phyloP scores from a whole-genome alignment of 1,140 invertebrate species.

The Drosophila pectinifera region DNA sequence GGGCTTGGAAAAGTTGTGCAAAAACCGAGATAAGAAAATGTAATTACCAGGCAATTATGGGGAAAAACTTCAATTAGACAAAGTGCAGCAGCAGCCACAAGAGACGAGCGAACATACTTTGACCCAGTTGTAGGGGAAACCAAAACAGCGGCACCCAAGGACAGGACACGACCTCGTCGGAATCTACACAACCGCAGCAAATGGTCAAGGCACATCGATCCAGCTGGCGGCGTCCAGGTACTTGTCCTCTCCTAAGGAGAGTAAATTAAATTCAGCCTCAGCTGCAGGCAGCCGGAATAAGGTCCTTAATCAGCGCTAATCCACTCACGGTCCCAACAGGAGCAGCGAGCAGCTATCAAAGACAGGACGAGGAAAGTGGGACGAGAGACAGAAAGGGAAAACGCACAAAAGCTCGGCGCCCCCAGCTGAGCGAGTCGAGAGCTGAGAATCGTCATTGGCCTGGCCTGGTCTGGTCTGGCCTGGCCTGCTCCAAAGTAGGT shows the following conservation, averaged over 20 bases:
- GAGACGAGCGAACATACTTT: slow-evolving; percentile 24
- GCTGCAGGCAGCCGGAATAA: slow-evolving; percentile 18
- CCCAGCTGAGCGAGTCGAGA: slow-evolving; percentile 18
- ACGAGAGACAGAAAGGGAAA: slow-evolving; percentile 20
- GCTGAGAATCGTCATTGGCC: slow-evolving; percentile 20
- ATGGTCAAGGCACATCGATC: slow-evolving; percentile 62
- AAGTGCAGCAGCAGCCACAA: slow-evolving; percentile 35
- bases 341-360: slow-evolving; percentile 18
- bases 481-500: slow-evolving; percentile 38
- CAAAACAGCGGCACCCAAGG: slow-evolving; percentile 45
- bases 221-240: slow-evolving; percentile 7
- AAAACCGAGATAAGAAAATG: slow-evolving; percentile 29
- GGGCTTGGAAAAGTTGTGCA: slow-evolving; percentile 13
- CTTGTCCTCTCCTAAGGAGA: slow-evolving; percentile 6
- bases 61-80: slow-evolving; percentile 46
- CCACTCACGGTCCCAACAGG: slow-evolving; percentile 28
- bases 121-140: slow-evolving; percentile 45
- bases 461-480: slow-evolving; percentile 21
- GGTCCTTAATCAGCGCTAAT: slow-evolving; percentile 40
- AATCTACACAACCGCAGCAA: slow-evolving; percentile 35
- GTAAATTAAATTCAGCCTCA: slow-evolving; percentile 31
- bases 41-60: slow-evolving; percentile 44
- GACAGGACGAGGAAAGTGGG: slow-evolving; percentile 23
- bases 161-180: slow-evolving; percentile 27
- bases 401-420: slow-evolving; percentile 39